phyloP scores from a whole-genome alignment of 2,888 invertebrate species.

The Lithosia quadra region DNA sequence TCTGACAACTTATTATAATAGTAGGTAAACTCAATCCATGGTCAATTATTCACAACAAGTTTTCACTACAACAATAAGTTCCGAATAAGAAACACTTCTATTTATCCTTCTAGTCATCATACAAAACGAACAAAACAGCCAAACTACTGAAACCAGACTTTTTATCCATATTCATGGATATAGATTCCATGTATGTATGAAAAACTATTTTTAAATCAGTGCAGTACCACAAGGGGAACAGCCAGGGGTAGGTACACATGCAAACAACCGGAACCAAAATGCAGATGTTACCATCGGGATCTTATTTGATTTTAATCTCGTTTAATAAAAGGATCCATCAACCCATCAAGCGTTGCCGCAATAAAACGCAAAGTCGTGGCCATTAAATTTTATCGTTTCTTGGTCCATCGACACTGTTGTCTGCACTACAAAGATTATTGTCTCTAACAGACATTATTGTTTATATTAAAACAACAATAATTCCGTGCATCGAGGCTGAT shows the following conservation, averaged over 20 bases:
- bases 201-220: not conserved
- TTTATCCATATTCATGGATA: not conserved
- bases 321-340: too few species aligned
- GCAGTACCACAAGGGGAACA: too few species aligned
- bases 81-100: not conserved
- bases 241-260: too few species aligned
- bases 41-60: not conserved
- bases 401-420: conserved; percentile 9
- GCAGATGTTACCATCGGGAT: too few species aligned
- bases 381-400: conserved; percentile 33
- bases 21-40: too few species aligned
- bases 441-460: not conserved
- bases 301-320: too few species aligned
- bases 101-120: too few species aligned
- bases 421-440: conserved; percentile 7
- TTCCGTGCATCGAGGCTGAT: too few species aligned
- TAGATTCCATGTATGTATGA: not conserved
- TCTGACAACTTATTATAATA: too few species aligned
- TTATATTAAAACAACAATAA: too few species aligned
- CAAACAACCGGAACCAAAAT: too few species aligned
- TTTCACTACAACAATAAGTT: not conserved
- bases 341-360: conserved; percentile 32
- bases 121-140: too few species aligned
- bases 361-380: conserved; percentile 31
- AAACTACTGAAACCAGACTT: not conserved